Base-by-base conservation (phyloP, 2,113 vertebrate genomes). In the Melozone crissalis region DNA sequence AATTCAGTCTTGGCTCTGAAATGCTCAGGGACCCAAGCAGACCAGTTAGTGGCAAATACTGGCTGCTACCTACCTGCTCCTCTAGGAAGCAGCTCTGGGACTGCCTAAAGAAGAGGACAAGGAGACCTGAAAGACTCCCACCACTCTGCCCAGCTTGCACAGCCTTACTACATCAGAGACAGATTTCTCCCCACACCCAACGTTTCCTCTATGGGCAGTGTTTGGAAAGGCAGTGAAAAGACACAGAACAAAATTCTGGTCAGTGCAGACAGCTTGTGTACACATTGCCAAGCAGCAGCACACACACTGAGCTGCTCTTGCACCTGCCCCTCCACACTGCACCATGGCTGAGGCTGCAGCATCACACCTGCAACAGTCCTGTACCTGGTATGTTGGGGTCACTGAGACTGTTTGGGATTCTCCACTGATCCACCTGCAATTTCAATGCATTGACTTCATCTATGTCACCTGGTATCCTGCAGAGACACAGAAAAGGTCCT, bases 381-480 rank as follows among this genome's bases (percentile, higher is more conserved):
- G 1, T 97, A 99, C 99, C 98, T 93, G 98, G 98, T 75, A 99
- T 97, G 58, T 98, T 99, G 44, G 99, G 98, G 92, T 99, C 99
- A 20, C 98, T 98, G 33, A 99, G 98, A 73, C 98, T 97, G 41
- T 98, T 98, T 19, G 99, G 99, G 89, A 99, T 99, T 90, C 98
- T 98, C 99, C 99, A 99, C 95, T 99, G 99, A 95, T 99, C 99
- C 43, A 99, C 98, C 82, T 99, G 98, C 71, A 99, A 97, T 97
- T 99, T 99, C 96, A 99, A 47, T 5, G 98, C 98, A 46, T 99
- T 99, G 75, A 99, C 99, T 93, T 99, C 99, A 91, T 99, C 99
- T 12, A 99, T 99, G 95, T 99, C 99, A 80, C 99, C 99, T 61
- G 99, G 99, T 69, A 99, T 98, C 92, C 99, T 99, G 97, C 91